Conservation (phyloP, 2,113 vertebrate species). For the Amphilophus citrinellus region DNA sequence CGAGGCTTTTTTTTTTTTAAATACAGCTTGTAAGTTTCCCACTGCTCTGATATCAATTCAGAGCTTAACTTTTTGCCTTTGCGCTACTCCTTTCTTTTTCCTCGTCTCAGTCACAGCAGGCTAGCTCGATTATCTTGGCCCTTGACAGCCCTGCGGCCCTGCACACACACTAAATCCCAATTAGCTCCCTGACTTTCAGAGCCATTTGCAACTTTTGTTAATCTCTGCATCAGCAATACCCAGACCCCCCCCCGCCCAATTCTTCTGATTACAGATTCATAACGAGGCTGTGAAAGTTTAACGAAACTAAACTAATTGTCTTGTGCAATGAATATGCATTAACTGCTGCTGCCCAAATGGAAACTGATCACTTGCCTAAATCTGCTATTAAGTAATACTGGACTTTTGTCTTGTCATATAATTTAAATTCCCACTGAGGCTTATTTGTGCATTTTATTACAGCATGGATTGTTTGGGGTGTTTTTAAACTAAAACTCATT, state of each 20-base stretch:
- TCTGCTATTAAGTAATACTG: constrained; percentile 18
- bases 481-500: constrained; percentile 26
- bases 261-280: constrained; percentile 47
- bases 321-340: constrained; percentile 54
- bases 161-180: constrained; percentile 53
- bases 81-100: constrained; percentile 19
- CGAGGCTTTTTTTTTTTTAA: not conserved
- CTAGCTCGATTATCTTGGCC: constrained; percentile 52
- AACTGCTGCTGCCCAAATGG: constrained; percentile 26
- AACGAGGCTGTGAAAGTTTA: constrained; percentile 52
- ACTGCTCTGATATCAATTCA: constrained; percentile 15
- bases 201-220: constrained; percentile 49
- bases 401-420: constrained; percentile 5
- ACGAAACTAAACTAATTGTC: constrained; percentile 12
- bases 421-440: not conserved
- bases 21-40: not conserved
- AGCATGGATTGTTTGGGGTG: not conserved
- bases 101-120: constrained; percentile 56
- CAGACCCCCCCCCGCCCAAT: constrained; percentile 6
- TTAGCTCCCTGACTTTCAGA: constrained; percentile 40
- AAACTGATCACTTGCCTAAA: constrained; percentile 32
- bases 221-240: constrained; percentile 54
- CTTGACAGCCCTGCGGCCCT: constrained; percentile 40
- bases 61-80: constrained; percentile 1
- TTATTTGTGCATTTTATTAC: constrained; percentile 16